Conservation (phyloP, 2,113 vertebrate genomes). For the Stictonetta naevosa region DNA sequence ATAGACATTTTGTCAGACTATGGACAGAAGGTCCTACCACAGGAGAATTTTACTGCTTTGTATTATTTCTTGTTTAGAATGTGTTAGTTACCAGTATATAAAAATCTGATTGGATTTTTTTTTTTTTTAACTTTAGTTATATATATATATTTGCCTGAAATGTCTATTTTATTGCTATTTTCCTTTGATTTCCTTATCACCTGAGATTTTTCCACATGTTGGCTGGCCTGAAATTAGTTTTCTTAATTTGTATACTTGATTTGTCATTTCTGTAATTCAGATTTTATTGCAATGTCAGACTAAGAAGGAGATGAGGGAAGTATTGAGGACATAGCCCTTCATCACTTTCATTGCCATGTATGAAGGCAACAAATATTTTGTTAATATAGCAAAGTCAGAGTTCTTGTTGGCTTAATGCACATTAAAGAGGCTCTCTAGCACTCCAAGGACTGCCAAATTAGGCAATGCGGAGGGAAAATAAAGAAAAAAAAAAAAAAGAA, state of each 20-base stretch:
- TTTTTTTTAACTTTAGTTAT: not conserved
- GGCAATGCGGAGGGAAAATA: not conserved
- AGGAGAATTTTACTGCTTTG: not conserved
- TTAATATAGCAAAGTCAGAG: slow-evolving; percentile 12
- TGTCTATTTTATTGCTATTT: not conserved
- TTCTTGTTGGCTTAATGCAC: not conserved
- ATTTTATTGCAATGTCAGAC: slow-evolving; percentile 21
- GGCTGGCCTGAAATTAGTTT: slow-evolving; percentile 11
- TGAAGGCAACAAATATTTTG: slow-evolving; percentile 25
- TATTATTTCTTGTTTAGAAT: not conserved
- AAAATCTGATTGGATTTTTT: not conserved
- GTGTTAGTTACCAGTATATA: not conserved
- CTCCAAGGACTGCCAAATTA: slow-evolving; percentile 12
- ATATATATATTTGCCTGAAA: not conserved
- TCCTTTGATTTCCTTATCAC: slow-evolving; percentile 10
- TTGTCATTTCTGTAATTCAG: slow-evolving; percentile 17
- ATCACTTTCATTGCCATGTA: not conserved
- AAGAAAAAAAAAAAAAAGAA: slow-evolving; percentile 4
- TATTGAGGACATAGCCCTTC: not conserved
- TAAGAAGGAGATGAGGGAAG: not conserved
- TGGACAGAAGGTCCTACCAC: not conserved
- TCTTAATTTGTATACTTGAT: slow-evolving; percentile 30
- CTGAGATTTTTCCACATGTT: slow-evolving; percentile 3
- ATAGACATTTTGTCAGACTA: not conserved
- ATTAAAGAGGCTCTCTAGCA: slow-evolving; percentile 14